Base-by-base conservation (phyloP, 2,888 invertebrate species). In the Noctua comes region DNA sequence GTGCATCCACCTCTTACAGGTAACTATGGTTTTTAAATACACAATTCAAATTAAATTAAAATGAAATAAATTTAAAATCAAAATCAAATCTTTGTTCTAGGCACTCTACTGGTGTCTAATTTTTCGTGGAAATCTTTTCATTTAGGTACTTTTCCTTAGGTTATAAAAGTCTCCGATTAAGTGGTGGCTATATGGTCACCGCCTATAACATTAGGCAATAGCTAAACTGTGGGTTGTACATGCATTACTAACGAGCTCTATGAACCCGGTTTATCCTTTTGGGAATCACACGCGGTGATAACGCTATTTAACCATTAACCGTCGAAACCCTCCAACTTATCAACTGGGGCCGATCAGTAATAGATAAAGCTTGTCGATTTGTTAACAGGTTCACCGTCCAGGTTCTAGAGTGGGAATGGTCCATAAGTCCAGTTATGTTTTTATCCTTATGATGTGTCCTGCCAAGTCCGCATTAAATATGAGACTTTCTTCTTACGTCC, bases 251-350 rank as follows among this genome's bases (percentile, higher is more conserved):
- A 57, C 24, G 18, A 24, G 46, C 24, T 59, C 27, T 46, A 11
- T 48, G 18, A 54, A 13, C 27, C 40, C 24, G 18, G 10, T 13
- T 68, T 59, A 80, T 69, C 80, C 77, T 40, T 31, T 16, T 48
- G 70, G 57, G 59, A 48, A 40, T 59, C 36, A n/a, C 27, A 59
- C n/a, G 69, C 27, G 46, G 46, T 36, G 27, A 57, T 69, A 77
- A 68, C 57, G 21, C 27, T 79, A 79, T 54, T 36, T 46, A 24
- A 18, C 66, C n/a, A 27, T 24, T 10, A 10, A 24, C 27, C 27
- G 18, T 40, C 18, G 27, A 57, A 68, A 57, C 36, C 46, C 68
- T 43, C 27, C 46, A 31, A 46, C 65, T 79, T 66, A 79, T 57
- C 46, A 46, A 54, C 24, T 65, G 2, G 7, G 13, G 2, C 43